Evolutionary conservation across 2,888 invertebrate genomes (phyloP).

Genomic region (Aelia acuminata): DNA sequence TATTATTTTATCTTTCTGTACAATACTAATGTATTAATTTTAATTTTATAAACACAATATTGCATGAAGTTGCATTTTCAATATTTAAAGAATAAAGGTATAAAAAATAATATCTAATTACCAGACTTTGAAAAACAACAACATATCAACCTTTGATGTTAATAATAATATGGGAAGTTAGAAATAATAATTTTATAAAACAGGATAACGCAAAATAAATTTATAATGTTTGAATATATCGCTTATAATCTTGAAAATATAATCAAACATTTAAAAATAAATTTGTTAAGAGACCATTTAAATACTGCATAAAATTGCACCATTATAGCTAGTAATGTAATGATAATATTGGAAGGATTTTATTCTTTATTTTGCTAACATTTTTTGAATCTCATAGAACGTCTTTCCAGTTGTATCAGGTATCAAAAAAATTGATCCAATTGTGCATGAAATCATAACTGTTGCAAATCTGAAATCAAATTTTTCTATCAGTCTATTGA

Average conservation of each 20-base stretch:
- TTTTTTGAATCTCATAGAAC: not conserved
- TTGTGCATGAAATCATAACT: not conserved
- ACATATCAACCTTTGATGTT: too few relatives aligned
- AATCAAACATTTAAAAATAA: not conserved
- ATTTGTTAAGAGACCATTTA: not conserved
- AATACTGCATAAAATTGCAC: too few relatives aligned
- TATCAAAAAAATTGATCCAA: not conserved
- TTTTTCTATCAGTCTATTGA: too few relatives aligned
- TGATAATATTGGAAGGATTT: too few relatives aligned
- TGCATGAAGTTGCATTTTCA: not conserved
- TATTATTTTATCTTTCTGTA: not conserved
- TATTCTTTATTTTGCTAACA: not conserved
- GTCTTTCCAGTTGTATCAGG: slow-evolving; percentile 9
- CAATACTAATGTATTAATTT: not conserved
- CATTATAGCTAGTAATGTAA: too few relatives aligned
- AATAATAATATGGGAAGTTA: too few relatives aligned
- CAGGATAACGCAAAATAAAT: too few relatives aligned
- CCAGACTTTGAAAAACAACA: too few relatives aligned
- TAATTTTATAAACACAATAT: not conserved
- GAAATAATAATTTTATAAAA: too few relatives aligned
- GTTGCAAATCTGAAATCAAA: slow-evolving; percentile 5
- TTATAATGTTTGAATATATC: too few relatives aligned
- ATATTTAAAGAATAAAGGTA: not conserved
- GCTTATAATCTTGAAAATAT: too few relatives aligned
- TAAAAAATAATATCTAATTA: too few relatives aligned